Evolutionary conservation across 1,140 invertebrate genomes (phyloP).

Genomic region (Antheraea mylitta): DNA sequence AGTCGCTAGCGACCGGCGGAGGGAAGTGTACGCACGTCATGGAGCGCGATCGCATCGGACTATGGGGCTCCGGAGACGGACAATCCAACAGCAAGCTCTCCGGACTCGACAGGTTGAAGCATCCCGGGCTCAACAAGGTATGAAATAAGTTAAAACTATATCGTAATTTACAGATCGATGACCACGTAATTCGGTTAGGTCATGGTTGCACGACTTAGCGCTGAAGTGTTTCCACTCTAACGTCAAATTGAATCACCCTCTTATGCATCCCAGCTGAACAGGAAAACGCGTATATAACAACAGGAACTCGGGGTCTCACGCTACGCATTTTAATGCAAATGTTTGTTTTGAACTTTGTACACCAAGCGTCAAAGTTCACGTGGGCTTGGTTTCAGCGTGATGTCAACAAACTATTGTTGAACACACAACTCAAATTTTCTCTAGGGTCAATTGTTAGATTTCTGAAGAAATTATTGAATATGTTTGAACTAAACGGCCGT

Average conservation of each 20-base stretch:
- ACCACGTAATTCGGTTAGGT: slow-evolving; percentile 46
- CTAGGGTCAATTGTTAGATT: not conserved
- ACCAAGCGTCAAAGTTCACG: slow-evolving; percentile 38
- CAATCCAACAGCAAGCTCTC: slow-evolving; percentile 73
- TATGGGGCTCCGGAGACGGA: slow-evolving; percentile 80
- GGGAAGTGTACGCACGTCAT: slow-evolving; percentile 58
- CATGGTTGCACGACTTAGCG: slow-evolving; percentile 42
- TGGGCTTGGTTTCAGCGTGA: slow-evolving; percentile 16
- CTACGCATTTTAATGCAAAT: slow-evolving; percentile 27
- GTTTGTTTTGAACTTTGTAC: slow-evolving; percentile 43
- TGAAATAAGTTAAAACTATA: slow-evolving; percentile 17
- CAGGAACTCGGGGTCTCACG: not conserved
- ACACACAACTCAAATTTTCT: not conserved
- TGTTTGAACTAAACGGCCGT: not conserved
- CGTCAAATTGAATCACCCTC: not conserved
- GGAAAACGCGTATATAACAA: not conserved
- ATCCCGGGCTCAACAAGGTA: slow-evolving; percentile 90
- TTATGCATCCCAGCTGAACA: slow-evolving; percentile 14
- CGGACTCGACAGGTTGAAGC: slow-evolving; percentile 86
- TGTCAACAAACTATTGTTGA: slow-evolving; percentile 45
- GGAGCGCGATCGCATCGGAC: slow-evolving; percentile 83
- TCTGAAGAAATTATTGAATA: not conserved
- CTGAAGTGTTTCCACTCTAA: not conserved
- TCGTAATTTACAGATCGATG: slow-evolving; percentile 22
- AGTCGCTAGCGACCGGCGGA: slow-evolving; percentile 52